Percentiles rank a stretch among this genome's conserved stretches.
These are phyloP conservation scores for Elephas maximus DNA, from an alignment of 2,113 vertebrate species.

Conservation along the genomic window DNA sequence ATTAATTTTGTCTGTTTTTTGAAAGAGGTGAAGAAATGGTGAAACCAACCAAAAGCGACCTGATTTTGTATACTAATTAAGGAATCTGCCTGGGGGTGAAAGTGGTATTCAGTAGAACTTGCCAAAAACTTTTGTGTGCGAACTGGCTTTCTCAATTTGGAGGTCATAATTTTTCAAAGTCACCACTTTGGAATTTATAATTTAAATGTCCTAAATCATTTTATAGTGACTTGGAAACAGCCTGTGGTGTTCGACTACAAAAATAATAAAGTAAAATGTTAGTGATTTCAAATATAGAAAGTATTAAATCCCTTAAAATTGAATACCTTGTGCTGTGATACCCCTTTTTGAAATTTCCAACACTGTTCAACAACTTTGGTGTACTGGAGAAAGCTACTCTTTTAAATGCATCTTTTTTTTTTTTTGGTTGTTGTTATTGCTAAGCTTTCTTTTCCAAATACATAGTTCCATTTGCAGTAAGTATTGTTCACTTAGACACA, in stretches of 20 bases:
- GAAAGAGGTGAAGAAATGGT: not conserved
- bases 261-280: not conserved
- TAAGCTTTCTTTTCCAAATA: not conserved
- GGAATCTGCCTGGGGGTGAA: not conserved
- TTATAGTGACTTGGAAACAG: not conserved
- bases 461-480: not conserved
- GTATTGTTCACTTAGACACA: not conserved
- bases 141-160: not conserved
- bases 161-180: constrained; percentile 5
- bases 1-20: constrained; percentile 31
- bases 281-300: not conserved
- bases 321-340: not conserved
- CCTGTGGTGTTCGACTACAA: constrained; percentile 8
- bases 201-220: constrained; percentile 5
- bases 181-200: not conserved
- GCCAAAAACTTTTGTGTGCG: not conserved
- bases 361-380: not conserved
- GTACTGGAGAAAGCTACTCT: not conserved
- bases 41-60: not conserved
- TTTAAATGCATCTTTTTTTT: not conserved
- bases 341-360: not conserved
- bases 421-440: too few relatives aligned
- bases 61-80: not conserved
- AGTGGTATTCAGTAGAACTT: not conserved
- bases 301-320: not conserved